Evolutionary conservation across 2,888 invertebrate genomes (phyloP).

Genomic region (Lamellibrachia columna): DNA sequence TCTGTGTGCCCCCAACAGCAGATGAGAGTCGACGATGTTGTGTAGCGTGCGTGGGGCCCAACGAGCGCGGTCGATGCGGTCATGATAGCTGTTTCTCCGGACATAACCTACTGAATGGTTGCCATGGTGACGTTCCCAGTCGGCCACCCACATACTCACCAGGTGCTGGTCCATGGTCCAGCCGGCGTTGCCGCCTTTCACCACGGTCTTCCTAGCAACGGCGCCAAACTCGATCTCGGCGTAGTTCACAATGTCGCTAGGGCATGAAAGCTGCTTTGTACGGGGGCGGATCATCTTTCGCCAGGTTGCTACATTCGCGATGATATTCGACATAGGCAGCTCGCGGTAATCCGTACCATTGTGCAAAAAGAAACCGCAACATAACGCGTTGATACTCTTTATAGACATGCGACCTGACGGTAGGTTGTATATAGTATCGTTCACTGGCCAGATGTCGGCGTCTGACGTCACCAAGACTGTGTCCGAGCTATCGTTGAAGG

Average conservation of each 20-base stretch:
- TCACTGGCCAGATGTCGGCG: conserved; percentile 35
- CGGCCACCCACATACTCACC: conserved; percentile 26
- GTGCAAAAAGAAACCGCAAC: conserved; percentile 34
- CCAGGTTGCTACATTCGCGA: conserved; percentile 32
- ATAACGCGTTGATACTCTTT: conserved; percentile 32
- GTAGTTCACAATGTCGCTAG: conserved; percentile 29
- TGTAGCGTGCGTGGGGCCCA: background rate
- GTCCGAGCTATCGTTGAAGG: conserved; percentile 20
- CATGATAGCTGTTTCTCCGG: background rate
- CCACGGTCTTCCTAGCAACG: conserved; percentile 26
- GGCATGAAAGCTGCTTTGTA: conserved; percentile 19
- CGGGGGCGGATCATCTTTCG: conserved; percentile 19
- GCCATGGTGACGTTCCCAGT: background rate
- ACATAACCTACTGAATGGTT: background rate
- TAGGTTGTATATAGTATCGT: conserved; percentile 26
- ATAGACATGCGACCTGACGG: conserved; percentile 19
- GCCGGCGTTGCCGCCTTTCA: conserved; percentile 35
- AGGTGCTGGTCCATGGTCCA: conserved; percentile 37
- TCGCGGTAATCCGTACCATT: conserved; percentile 26
- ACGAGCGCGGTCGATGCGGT: background rate
- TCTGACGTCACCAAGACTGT: conserved; percentile 34
- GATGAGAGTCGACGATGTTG: background rate
- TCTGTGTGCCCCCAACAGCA: background rate
- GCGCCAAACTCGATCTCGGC: conserved; percentile 33
- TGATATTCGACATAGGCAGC: conserved; percentile 34